Evolutionary conservation across 2,888 invertebrate genomes (phyloP), one percentile per base, ranked within the genome.

Genomic region (Dynastes tityus): DNA sequence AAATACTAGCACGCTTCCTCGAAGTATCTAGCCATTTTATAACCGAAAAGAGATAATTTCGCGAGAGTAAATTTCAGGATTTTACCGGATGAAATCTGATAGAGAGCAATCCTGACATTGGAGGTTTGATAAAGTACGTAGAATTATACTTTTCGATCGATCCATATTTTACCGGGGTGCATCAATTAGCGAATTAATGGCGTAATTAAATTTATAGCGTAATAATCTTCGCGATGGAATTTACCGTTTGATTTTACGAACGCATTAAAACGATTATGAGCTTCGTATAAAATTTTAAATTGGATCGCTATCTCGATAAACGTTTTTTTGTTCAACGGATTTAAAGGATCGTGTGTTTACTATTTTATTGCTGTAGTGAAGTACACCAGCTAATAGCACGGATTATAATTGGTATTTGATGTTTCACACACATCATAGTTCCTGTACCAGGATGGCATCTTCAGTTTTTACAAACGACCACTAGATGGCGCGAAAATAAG

Each of bases 11-110:
- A 8, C 22, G 55, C 22, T 55, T 55, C 9, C 11, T 45, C 11
- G 2, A 55, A 55, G 55, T 55, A 55, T 55, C 55, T 55, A 55
- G n/a, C 55, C 22, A 13, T 55, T 55, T 55, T 55, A 55, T 55
- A 22, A 22, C 16, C 55, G n/a, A 45, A 45, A 6, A 45, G 55
- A 55, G 55, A 55, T 55, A 13, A 55, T 55, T 55, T 55, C 8
- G 22, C 2, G 55, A 2, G 22, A n/a, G 55, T 55, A 55, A 55
- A 16, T 55, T 55, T 55, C 6, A 55, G 55, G 55, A n/a, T 55
- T 55, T n/a, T 55, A 55, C 55, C 11, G 55, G 13, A 55, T 55
- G 55, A 55, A 55, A 55, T 55, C 55, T 55, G 45, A 55, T 55
- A 16, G n/a, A n/a, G 4, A 6, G 22, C 2, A 11, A 13, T 13